A percentile compares a stretch with the other conserved stretches of the same genome.
Conservation (phyloP, 2,113 vertebrate species). For the Pantherophis guttatus region DNA sequence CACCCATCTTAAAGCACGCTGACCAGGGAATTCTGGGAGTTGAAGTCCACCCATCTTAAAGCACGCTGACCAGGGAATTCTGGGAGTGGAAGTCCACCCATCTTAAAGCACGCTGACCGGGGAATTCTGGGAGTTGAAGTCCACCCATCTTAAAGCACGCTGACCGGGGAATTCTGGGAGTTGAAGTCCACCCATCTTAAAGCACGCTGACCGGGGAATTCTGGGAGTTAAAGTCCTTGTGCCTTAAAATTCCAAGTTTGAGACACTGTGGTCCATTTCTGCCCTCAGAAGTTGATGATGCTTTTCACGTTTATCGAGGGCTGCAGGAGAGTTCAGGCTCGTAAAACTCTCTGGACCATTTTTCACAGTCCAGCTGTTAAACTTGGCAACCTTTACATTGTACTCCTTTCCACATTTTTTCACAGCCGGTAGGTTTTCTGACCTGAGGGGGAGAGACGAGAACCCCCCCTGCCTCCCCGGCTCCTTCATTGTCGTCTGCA, state of each 20-base stretch:
- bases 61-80: too few species aligned
- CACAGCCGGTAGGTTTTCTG: neutral
- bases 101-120: too few species aligned
- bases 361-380: conserved; percentile 4
- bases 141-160: too few species aligned
- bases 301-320: neutral
- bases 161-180: neutral
- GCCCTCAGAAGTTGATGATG: neutral
- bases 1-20: too few species aligned
- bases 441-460: neutral
- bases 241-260: neutral
- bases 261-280: too few species aligned
- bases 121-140: neutral
- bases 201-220: too few species aligned
- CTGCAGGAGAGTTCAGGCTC: neutral
- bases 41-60: neutral
- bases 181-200: neutral
- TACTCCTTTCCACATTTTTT: neutral
- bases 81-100: neutral
- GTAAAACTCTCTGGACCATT: neutral
- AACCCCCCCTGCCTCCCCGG: neutral
- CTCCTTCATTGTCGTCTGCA: neutral
- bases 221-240: neutral
- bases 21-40: neutral
- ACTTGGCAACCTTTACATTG: neutral